Percentiles rank a stretch among this genome's conserved stretches.
Conservation (phyloP, 35 echinoderm and acorn worm genomes). For the Amphiura filiformis region DNA sequence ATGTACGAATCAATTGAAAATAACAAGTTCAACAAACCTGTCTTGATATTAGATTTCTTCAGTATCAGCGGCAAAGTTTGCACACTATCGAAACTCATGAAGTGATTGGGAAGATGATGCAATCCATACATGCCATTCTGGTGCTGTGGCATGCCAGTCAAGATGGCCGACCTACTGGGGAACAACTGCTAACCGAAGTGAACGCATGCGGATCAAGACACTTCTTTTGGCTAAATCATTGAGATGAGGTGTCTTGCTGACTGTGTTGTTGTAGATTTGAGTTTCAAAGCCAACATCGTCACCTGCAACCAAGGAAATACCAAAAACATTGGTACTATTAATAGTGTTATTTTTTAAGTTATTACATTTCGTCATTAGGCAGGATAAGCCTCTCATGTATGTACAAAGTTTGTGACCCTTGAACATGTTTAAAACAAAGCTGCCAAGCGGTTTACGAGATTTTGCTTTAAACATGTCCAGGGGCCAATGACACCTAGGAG, state of each 20-base stretch:
- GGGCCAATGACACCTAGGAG: too few species aligned
- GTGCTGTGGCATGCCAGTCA: slow-evolving; percentile 86
- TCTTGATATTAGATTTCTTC: not conserved
- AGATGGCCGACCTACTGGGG: slow-evolving; percentile 80
- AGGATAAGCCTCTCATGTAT: too few species aligned
- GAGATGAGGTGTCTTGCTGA: slow-evolving; percentile 83
- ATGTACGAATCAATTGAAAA: too few species aligned
- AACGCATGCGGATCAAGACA: slow-evolving; percentile 76
- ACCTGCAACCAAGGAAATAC: slow-evolving; percentile 23
- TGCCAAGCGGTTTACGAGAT: too few species aligned
- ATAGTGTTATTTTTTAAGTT: too few species aligned
- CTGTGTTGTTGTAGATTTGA: slow-evolving; percentile 88
- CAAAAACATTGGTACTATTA: too few species aligned
- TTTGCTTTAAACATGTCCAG: too few species aligned
- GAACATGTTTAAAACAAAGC: too few species aligned
- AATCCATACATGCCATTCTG: slow-evolving; percentile 95
- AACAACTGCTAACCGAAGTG: slow-evolving; percentile 92
- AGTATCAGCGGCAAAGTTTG: slow-evolving; percentile 43
- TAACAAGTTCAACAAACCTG: not conserved
- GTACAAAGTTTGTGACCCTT: too few species aligned
- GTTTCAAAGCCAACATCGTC: slow-evolving; percentile 94
- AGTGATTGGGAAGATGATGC: slow-evolving; percentile 60
- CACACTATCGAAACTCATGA: slow-evolving; percentile 68
- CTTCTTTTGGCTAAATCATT: slow-evolving; percentile 58
- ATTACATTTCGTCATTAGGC: too few species aligned